Evolutionary conservation across 2,888 invertebrate species (phyloP).

Genomic region (Drosophila emarginata): DNA sequence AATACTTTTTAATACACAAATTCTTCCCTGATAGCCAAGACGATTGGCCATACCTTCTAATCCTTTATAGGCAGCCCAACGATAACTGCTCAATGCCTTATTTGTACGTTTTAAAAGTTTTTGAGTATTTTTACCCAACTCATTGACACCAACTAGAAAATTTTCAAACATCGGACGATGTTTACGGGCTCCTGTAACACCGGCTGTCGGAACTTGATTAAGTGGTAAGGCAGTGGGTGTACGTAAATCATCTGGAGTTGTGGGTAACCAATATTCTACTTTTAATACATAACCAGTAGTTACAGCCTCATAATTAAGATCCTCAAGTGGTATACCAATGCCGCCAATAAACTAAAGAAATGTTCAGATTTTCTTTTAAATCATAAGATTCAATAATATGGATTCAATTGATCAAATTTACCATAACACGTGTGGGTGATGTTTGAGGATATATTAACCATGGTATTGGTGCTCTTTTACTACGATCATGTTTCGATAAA

Average conservation of each 20-base stretch:
- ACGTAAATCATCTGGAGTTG: constrained; percentile 62
- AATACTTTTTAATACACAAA: constrained; percentile 89
- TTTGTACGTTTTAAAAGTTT: constrained; percentile 58
- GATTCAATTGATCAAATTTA: constrained; percentile 22
- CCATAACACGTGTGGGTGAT: constrained; percentile 80
- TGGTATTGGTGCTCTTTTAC: constrained; percentile 58
- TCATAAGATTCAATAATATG: too few relatives aligned
- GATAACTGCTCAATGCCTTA: constrained; percentile 70
- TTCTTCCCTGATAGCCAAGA: constrained; percentile 87
- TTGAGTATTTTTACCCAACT: constrained; percentile 59
- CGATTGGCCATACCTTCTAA: constrained; percentile 82
- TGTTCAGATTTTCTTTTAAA: too few relatives aligned
- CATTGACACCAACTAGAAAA: constrained; percentile 59
- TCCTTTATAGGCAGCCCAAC: constrained; percentile 78
- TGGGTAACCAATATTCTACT: constrained; percentile 79
- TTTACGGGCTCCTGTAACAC: constrained; percentile 49
- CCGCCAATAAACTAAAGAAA: constrained; percentile 77
- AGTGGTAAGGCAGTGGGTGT: constrained; percentile 59
- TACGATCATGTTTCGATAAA: constrained; percentile 59
- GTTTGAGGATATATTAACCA: constrained; percentile 79
- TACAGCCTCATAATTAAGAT: constrained; percentile 77
- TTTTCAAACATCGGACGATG: constrained; percentile 67
- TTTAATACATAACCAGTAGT: constrained; percentile 81
- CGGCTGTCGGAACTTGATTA: constrained; percentile 56
- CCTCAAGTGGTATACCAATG: constrained; percentile 80